Evolutionary conservation across 2,113 vertebrate species (phyloP), one percentile per base, ranked within the genome.

Genomic region (Trematocara unimaculatum): DNA sequence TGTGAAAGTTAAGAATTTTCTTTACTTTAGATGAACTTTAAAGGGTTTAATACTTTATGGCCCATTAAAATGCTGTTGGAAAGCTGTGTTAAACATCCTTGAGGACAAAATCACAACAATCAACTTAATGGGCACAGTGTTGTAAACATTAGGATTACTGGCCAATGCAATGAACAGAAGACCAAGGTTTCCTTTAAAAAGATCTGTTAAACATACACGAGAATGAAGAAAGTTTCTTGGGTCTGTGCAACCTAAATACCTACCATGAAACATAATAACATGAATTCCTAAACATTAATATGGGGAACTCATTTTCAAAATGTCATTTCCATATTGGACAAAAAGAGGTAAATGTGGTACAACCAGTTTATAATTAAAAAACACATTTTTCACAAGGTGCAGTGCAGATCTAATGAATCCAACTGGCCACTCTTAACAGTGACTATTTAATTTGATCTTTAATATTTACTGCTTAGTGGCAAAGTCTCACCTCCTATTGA

Each of bases 271-370:
- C 81, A 60, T 79, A 60, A 12, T 83, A 17, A 87, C 58, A 81
- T 67, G 3, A 2, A 82, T 55, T 45, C 56, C 29, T 87, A 31
- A 87, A 83, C 12, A 85, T 67, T 3, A n/a, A 42, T 8, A 49
- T 12, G 55, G 17, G 42, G 5, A 81, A 74, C 79, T 81, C 38
- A 4, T 83, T 80, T 85, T 70, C 7, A 82, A 33, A 13, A 12
- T 74, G 33, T 49, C 2, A 79, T 82, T 74, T 83, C 82, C 23
- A 78, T 26, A 84, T 64, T 55, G 55, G n/a, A 91, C 45, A 86
- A 40, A 64, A 89, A 81, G 82, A 92, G 92, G 84, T 92, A 89
- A 92, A 33, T 83, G 35, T 17, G 87, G 70, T 87, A 78, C 49
- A 83, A 80, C 29, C 15, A 80, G 53, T 29, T 74, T 70, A 80